Evolutionary conservation across 2,888 invertebrate genomes (phyloP), one percentile per base, ranked within the genome.

Genomic region (Nasonia oneida): DNA sequence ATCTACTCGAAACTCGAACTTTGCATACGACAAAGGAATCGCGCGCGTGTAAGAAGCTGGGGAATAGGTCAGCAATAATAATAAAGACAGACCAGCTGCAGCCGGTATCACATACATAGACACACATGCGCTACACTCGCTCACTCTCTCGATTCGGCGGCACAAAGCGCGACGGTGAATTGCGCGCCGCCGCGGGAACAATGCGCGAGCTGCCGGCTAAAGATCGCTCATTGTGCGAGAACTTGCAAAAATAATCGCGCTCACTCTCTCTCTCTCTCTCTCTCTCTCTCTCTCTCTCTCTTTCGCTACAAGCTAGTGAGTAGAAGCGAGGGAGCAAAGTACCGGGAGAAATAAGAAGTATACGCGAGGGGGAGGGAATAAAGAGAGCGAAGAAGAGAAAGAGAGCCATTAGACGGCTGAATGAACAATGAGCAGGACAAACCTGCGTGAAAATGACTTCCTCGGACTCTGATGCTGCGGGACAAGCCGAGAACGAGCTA

Each of bases 171-270:
- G 18, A 37, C 71, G n/a, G 71, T 70, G 79, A 84, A 84, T 80
- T 75, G 85, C 78, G 74, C 71, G 79, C 70, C 2, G 53, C 15
- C 1, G 42, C 37, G n/a, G 71, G 81, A 86, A 84, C 86, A 86
- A 86, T 84, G 79, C 23, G 47, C 23, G 47, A 6, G 33, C 42
- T n/a, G 61, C 64, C 64, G 86, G 70, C 76, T 61, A 82, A 81
- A 47, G 81, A 82, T 78, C 82, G 85, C 12, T 81, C 75, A 84
- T 84, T 86, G 86, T 81, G 37, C 83, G 81, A 77, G 81, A 86
- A 78, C 81, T 86, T 73, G 86, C 86, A 81, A 86, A 86, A 86
- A 84, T 86, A 86, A 84, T 86, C 86, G 81, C 81, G 73, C 71
- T 80, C 10, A 29, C 29, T 29, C 29, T 29, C 29, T 29, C 37